phyloP scores from a whole-genome alignment of 2,888 invertebrate species.

The Eupithecia subumbrata region DNA sequence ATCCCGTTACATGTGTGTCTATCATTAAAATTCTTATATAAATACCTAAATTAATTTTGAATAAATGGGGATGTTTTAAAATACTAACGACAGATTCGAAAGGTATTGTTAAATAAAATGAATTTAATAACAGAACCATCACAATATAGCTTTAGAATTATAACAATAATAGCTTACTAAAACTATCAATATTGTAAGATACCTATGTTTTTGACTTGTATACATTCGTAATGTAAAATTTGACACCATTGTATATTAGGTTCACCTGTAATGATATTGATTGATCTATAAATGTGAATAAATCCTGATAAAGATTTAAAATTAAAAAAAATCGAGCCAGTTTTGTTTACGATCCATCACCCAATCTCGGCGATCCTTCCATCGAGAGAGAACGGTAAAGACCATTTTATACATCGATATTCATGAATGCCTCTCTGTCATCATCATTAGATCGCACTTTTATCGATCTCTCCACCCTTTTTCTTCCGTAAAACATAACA shows the following conservation, averaged over 20 bases:
- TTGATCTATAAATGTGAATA: slow-evolving; percentile 82
- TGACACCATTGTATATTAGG: slow-evolving; percentile 76
- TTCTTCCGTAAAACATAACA: slow-evolving; percentile 67
- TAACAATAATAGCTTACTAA: slow-evolving; percentile 77
- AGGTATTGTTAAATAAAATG: slow-evolving; percentile 55
- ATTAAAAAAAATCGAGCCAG: slow-evolving; percentile 70
- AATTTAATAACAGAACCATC: slow-evolving; percentile 75
- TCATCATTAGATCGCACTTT: slow-evolving; percentile 81
- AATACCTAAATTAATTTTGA: slow-evolving; percentile 50
- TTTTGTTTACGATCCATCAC: slow-evolving; percentile 73
- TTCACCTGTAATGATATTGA: slow-evolving; percentile 77
- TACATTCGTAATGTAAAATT: slow-evolving; percentile 81
- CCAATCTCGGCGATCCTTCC: slow-evolving; percentile 78
- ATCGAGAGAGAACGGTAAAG: slow-evolving; percentile 81
- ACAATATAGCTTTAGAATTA: slow-evolving; percentile 80
- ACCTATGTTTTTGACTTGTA: slow-evolving; percentile 83
- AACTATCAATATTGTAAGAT: slow-evolving; percentile 75
- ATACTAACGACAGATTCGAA: slow-evolving; percentile 60
- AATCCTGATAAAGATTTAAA: slow-evolving; percentile 75
- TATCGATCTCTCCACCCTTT: slow-evolving; percentile 75
- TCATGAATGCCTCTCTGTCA: slow-evolving; percentile 83
- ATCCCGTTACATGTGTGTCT: slow-evolving; percentile 62
- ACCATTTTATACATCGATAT: slow-evolving; percentile 79
- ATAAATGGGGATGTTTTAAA: slow-evolving; percentile 52
- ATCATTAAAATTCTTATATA: slow-evolving; percentile 52